A percentile compares a stretch with the other conserved stretches of the same genome.
These are phyloP conservation scores for Mongoloraphidia duomilia DNA, from an alignment of 2,888 invertebrate species.

Conservation along the genomic window DNA sequence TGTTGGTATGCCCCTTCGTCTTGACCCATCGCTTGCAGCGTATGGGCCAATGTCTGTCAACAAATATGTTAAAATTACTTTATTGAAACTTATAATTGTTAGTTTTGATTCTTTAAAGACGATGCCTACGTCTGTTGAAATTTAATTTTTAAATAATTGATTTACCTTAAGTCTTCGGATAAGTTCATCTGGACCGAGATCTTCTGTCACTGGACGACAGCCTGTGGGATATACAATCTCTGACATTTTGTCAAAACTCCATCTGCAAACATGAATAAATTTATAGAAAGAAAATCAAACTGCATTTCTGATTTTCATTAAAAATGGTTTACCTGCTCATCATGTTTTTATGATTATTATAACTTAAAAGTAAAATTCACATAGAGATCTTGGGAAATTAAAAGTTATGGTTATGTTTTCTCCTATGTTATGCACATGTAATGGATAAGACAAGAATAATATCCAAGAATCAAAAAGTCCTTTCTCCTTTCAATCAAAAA, in stretches of 20 bases:
- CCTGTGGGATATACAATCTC: constrained; percentile 89
- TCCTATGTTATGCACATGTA: too few relatives aligned
- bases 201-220: constrained; percentile 88
- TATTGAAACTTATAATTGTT: neutral
- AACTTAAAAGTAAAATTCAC: too few relatives aligned
- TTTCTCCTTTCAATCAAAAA: too few relatives aligned
- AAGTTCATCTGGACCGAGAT: constrained; percentile 89
- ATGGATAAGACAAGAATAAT: too few relatives aligned
- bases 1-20: constrained; percentile 89
- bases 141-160: neutral
- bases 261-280: too few relatives aligned
- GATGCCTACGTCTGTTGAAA: neutral
- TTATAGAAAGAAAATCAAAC: too few relatives aligned
- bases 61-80: neutral
- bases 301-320: too few relatives aligned
- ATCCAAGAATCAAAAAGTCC: too few relatives aligned
- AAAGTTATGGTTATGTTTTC: too few relatives aligned
- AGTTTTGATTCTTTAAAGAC: neutral
- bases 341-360: too few relatives aligned
- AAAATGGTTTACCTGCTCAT: too few relatives aligned
- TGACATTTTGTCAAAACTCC: constrained; percentile 39
- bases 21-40: constrained; percentile 91
- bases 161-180: constrained; percentile 82
- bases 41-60: constrained; percentile 72
- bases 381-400: too few relatives aligned